Percentiles rank a stretch among this genome's conserved stretches.
Conservation (phyloP, 2,888 invertebrate species). For the Lepetodrilus schrolli region DNA sequence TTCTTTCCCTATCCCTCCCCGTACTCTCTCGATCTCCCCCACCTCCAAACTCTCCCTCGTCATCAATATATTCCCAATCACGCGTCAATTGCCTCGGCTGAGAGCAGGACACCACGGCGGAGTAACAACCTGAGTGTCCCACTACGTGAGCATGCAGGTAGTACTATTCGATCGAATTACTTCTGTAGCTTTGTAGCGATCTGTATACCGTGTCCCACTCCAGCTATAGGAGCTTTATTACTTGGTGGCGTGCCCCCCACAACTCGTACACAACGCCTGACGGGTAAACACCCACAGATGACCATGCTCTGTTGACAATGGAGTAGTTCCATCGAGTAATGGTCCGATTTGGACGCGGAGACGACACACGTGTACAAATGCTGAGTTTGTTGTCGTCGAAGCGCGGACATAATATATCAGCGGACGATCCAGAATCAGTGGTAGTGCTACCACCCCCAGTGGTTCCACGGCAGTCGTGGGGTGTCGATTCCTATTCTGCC, state of each 20-base stretch:
- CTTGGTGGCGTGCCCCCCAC: too few relatives aligned
- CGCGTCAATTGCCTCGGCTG: background rate
- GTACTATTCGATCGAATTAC: conserved; percentile 24
- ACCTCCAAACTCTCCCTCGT: background rate
- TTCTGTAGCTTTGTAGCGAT: background rate
- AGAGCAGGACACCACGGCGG: too few relatives aligned
- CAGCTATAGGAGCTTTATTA: too few relatives aligned
- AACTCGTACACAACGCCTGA: too few relatives aligned
- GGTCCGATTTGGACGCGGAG: background rate
- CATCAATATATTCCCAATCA: conserved; percentile 12
- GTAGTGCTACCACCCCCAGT: too few relatives aligned
- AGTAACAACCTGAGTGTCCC: too few relatives aligned
- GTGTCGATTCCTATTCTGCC: background rate
- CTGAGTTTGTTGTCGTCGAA: background rate
- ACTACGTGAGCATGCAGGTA: too few relatives aligned
- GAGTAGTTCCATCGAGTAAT: background rate
- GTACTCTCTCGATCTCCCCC: background rate
- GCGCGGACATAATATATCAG: too few relatives aligned
- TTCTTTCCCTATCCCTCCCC: background rate
- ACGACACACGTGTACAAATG: conserved; percentile 3
- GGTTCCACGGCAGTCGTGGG: background rate
- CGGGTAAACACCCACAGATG: background rate
- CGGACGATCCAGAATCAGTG: too few relatives aligned
- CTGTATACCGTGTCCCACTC: background rate
- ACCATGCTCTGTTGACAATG: background rate